Evolutionary conservation across 2,888 invertebrate genomes (phyloP).

Genomic region (Liposcelis brunnea): DNA sequence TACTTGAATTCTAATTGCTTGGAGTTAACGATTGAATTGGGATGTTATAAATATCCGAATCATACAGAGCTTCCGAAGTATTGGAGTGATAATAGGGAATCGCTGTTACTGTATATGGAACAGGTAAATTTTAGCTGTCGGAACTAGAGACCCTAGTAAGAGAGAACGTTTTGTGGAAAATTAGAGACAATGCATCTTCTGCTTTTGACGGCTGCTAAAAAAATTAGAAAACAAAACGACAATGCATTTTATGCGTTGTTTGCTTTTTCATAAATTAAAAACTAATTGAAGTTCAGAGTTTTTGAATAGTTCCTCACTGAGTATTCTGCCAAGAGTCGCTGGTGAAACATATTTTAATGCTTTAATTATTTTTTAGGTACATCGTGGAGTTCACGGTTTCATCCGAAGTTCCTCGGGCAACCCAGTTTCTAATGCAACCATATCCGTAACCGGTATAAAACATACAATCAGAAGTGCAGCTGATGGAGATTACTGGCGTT

Average conservation of each 20-base stretch:
- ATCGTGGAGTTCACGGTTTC: constrained; percentile 72
- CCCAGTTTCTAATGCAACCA: constrained; percentile 49
- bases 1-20: constrained; percentile 81
- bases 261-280: no score
- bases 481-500: constrained; percentile 84
- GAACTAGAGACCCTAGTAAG: no score
- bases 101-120: constrained; percentile 71
- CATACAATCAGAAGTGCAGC: constrained; percentile 51
- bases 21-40: constrained; percentile 88
- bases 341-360: no score
- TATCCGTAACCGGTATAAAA: constrained; percentile 54
- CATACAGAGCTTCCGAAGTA: constrained; percentile 50
- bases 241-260: no score
- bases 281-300: no score
- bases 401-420: constrained; percentile 66
- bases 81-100: constrained; percentile 80
- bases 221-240: no score
- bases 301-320: no score
- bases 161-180: no score
- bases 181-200: no score
- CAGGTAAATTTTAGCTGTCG: constrained; percentile 41
- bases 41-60: constrained; percentile 82
- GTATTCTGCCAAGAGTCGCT: no score
- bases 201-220: no score
- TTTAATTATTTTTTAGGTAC: constrained; percentile 39